Evolutionary conservation across 2,113 vertebrate species (phyloP).

Genomic region (Phainopepla nitens): DNA sequence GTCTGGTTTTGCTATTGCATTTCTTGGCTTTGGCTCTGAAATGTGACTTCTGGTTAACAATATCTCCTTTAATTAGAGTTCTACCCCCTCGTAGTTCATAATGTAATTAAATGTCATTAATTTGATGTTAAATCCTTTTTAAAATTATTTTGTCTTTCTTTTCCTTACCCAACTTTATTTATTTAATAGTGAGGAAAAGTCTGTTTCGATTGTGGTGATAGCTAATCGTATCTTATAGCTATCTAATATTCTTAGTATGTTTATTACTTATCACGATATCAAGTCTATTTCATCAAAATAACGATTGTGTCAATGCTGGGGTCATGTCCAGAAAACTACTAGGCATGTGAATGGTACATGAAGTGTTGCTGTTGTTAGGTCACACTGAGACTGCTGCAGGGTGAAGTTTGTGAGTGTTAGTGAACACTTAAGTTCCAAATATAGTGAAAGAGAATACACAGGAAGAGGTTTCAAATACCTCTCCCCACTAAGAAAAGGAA

Average conservation of each 20-base stretch:
- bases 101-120: background rate
- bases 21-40: conserved; percentile 7
- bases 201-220: background rate
- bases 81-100: background rate
- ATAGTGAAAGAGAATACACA: background rate
- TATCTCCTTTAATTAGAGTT: conserved; percentile 11
- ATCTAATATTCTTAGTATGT: background rate
- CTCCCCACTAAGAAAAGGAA: background rate
- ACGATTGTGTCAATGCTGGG: background rate
- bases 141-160: background rate
- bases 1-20: background rate
- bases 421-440: background rate
- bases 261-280: background rate
- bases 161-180: background rate
- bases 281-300: background rate
- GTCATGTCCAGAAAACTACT: background rate
- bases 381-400: background rate
- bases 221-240: background rate
- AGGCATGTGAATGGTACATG: background rate
- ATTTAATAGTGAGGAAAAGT: background rate
- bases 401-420: background rate
- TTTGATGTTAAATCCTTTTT: background rate
- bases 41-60: conserved; percentile 8
- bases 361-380: background rate
- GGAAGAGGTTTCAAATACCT: background rate